phyloP scores from a whole-genome alignment of 2,888 invertebrate species.

The Netelia inedita region DNA sequence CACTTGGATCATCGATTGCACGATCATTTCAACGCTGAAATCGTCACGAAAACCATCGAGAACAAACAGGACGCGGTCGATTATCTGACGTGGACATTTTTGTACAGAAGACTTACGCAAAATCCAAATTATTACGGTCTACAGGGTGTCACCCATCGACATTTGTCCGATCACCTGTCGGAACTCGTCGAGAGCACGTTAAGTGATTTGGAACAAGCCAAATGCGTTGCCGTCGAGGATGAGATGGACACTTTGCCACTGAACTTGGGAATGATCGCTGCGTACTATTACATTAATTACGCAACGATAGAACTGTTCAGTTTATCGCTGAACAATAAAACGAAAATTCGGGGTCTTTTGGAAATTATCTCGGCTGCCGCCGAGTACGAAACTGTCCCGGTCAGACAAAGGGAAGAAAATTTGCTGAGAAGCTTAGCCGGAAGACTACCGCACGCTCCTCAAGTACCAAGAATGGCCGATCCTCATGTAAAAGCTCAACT shows the following conservation, averaged over 20 bases:
- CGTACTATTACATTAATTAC: constrained; percentile 99
- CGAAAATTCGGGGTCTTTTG: constrained; percentile 97
- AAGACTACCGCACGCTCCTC: constrained; percentile 88
- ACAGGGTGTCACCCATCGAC: constrained; percentile 98
- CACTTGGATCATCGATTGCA: constrained; percentile 99
- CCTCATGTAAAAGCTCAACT: constrained; percentile 99
- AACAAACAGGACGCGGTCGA: constrained; percentile 99
- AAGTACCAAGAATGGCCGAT: constrained; percentile 88
- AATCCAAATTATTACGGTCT: constrained; percentile 99
- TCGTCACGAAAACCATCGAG: constrained; percentile 99
- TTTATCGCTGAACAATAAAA: constrained; percentile 97
- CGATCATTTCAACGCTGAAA: constrained; percentile 99
- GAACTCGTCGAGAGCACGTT: constrained; percentile 99
- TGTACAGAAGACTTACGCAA: constrained; percentile 98
- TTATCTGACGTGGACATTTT: constrained; percentile 99
- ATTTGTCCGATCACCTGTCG: constrained; percentile 98
- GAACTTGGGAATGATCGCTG: constrained; percentile 99
- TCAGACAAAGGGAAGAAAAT: constrained; percentile 97
- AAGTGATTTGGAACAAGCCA: constrained; percentile 97
- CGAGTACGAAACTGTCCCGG: constrained; percentile 97
- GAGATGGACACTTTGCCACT: constrained; percentile 99
- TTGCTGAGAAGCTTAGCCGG: constrained; percentile 90
- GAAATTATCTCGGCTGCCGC: constrained; percentile 99
- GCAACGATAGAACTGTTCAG: constrained; percentile 99
- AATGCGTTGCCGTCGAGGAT: constrained; percentile 98